Evolutionary conservation across 1,140 invertebrate genomes (phyloP), one percentile per base, ranked within the genome.

Genomic region (Nasonia giraulti): DNA sequence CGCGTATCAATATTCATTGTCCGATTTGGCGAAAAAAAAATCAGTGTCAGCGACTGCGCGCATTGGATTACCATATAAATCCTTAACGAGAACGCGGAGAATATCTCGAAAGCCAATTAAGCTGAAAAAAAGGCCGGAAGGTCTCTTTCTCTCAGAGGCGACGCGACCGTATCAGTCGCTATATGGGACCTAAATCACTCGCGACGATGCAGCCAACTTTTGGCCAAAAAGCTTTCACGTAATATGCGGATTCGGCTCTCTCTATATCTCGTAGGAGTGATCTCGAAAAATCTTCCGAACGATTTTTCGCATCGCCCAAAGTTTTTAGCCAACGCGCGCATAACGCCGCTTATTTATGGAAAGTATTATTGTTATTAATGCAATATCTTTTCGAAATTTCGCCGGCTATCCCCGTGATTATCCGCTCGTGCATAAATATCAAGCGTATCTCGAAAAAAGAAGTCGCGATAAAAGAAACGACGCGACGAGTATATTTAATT

Each of bases 31-130:
- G 33, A 73, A 37, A 33, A 81, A 81, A 11, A 73, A 68, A n/a
- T 79, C 20, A 77, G 27, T 55, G 55, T 66, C 78, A 40, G 66
- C 68, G 68, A 27, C 27, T 27, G n/a, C 12, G 76, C 31, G 76
- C 33, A 31, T 71, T 10, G 66, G 37, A 80, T 80, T 80, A 80
- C 62, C 78, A 80, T 80, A 80, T 40, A 80, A 80, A 80, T 80
- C 78, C 66, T 71, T 47, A 80, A 80, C 66, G 37, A 44, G 37
- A 69, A 80, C 69, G 31, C 31, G 50, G 33, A n/a, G 77, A 68
- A 79, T 79, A 68, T 79, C 77, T 23, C 31, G n/a, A 66, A 79
- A 62, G 77, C 55, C 77, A 79, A 79, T 68, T 79, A 79, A 71
- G 79, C 20, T 66, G 23, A 74, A 81, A 74, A 74, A 73, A 73